These are phyloP conservation scores for Picus viridis DNA, from an alignment of 2,797 vertebrate species.

Conservation along the genomic window DNA sequence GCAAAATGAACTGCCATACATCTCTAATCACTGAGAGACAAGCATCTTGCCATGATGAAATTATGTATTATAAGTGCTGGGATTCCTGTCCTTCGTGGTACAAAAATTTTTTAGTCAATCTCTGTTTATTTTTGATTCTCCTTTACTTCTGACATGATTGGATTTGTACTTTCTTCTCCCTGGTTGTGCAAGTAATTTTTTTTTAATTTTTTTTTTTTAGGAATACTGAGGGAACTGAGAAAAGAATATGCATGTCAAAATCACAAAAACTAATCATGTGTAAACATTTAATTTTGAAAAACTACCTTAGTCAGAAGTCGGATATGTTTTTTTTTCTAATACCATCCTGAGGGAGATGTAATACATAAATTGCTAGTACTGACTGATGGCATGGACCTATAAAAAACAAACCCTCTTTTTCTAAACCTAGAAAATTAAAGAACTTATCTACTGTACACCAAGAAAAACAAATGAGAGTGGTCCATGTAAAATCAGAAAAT, in stretches of 20 bases:
- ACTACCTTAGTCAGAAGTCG: neutral
- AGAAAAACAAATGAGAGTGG: neutral
- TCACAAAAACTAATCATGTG: neutral
- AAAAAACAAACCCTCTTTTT: neutral
- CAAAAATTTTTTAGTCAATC: neutral
- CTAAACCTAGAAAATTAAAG: neutral
- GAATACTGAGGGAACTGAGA: neutral
- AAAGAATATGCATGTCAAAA: neutral
- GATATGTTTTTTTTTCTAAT: neutral
- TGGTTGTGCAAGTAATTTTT: neutral
- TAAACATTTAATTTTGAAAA: neutral
- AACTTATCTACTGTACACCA: neutral
- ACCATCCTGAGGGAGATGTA: neutral
- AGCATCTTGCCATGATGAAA: neutral
- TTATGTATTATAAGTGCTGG: rapidly evolving
- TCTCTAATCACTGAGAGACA: neutral
- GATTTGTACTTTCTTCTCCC: neutral
- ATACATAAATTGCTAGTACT: neutral
- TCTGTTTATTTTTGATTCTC: neutral
- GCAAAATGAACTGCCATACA: neutral
- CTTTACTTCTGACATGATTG: neutral
- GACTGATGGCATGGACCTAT: neutral
- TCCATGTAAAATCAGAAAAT: neutral
- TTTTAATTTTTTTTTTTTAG: neutral
- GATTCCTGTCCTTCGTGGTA: neutral